phyloP scores from a whole-genome alignment of 2,113 vertebrate genomes.

The Cygnus buccinator region DNA sequence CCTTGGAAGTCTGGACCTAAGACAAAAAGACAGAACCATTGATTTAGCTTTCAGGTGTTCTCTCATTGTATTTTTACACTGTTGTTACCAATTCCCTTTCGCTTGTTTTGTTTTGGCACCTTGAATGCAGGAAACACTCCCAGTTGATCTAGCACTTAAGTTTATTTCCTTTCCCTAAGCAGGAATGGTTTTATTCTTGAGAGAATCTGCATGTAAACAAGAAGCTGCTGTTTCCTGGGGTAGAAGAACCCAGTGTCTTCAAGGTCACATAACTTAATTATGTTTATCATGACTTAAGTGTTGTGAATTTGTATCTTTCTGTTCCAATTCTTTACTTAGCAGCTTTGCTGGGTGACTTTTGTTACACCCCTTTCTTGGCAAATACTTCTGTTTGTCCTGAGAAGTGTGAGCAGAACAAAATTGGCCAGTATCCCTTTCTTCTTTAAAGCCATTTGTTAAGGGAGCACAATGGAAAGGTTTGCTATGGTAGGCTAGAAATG shows the following conservation, averaged over 20 bases:
- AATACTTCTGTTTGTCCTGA: not conserved
- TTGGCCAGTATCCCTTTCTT: not conserved
- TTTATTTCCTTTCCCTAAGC: constrained; percentile 43
- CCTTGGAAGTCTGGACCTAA: not conserved
- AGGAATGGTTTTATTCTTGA: not conserved
- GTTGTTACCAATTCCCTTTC: not conserved
- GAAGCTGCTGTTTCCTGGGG: constrained; percentile 19
- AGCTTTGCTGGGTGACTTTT: not conserved
- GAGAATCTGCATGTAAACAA: constrained; percentile 2
- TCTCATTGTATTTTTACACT: constrained; percentile 4
- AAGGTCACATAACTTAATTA: not conserved
- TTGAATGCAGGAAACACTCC: not conserved
- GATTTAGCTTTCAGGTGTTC: constrained; percentile 46
- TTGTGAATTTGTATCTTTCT: not conserved
- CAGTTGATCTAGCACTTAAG: not conserved
- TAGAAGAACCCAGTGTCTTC: not conserved
- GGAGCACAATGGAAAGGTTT: not conserved
- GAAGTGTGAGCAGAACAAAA: not conserved
- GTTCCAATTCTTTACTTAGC: not conserved
- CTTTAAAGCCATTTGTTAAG: not conserved
- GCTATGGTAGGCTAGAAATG: not conserved
- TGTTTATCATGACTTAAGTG: not conserved
- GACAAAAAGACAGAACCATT: not conserved
- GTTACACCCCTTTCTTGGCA: not conserved
- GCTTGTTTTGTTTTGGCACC: constrained; percentile 35